Base-by-base conservation (phyloP, 2,888 invertebrate genomes). In the Melinaea marsaeus region DNA sequence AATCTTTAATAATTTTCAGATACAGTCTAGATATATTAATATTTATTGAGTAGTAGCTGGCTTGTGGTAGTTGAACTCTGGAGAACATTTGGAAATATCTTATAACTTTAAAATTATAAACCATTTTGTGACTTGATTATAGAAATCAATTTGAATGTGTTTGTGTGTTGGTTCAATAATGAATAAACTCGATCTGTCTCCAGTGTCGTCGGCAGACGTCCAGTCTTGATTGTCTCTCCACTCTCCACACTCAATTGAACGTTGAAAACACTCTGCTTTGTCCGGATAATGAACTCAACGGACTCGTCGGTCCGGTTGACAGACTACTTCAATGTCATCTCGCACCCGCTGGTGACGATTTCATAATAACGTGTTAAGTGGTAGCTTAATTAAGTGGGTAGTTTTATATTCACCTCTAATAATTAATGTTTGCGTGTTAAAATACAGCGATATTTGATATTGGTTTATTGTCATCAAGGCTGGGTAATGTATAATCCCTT, bases 181-280 rank as follows among this genome's bases (percentile, higher is more conserved):
- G 84, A 84, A 87, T 88, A 88, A 86, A 79, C 80, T 79, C 81
- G 68, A 75, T 72, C 80, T 74, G 80, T 76, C 74, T 72, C 74
- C 79, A 79, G 79, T 86, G 90, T 90, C 90, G 85, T 77, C 77
- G 77, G 68, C 89, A 90, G 88, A 77, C 80, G 79, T 74, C 79
- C 80, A 72, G 78, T 79, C 80, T 79, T 78, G 84, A 89, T 88
- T 88, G 88, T 86, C 87, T 22, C 22, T 84, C 86, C 83, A 85
- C 83, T 42, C 42, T 9, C 42, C 42, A 79, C 87, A 86, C 88
- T 70, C 71, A 71, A 74, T 73, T 72, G 69, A 71, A 85, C 85
- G 80, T 85, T 81, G 81, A 86, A 87, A 88, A 86, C 88, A 86
- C 88, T 90, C 81, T 74, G n/a, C 80, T 85, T 89, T 89, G 88